phyloP scores from a whole-genome alignment of 1,140 invertebrate species.

The Zaprionus camerounensis region DNA sequence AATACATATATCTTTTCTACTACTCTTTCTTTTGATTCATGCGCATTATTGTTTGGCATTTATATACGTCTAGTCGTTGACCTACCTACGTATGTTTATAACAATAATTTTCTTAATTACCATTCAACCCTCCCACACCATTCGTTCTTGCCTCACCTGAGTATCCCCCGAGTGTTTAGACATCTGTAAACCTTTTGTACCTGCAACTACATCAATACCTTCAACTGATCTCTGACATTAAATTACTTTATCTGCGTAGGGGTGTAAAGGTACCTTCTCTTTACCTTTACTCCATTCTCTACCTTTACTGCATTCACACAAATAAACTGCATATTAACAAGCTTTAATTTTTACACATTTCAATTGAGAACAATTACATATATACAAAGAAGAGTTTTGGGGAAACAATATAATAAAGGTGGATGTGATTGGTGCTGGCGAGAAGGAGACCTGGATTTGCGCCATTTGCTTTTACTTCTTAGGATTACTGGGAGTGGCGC shows the following conservation, averaged over 20 bases:
- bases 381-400: not conserved
- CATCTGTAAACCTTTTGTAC: too few species aligned
- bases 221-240: not conserved
- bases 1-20: not conserved
- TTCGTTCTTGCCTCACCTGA: too few species aligned
- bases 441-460: slow-evolving; percentile 24
- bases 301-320: not conserved
- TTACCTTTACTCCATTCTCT: too few species aligned
- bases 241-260: too few species aligned
- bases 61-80: not conserved
- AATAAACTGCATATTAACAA: not conserved
- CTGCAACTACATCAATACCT: too few species aligned
- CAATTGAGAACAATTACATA: not conserved
- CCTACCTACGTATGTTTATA: not conserved
- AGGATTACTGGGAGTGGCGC: slow-evolving; percentile 31
- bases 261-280: too few species aligned
- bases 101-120: not conserved
- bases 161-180: not conserved
- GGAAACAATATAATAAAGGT: slow-evolving; percentile 5
- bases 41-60: too few species aligned
- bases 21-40: not conserved
- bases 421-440: slow-evolving; percentile 9
- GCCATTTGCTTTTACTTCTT: slow-evolving; percentile 42
- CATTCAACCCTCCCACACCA: not conserved
- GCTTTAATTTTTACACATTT: too few species aligned